These are phyloP conservation scores for Rhineura floridana DNA, from an alignment of 2,113 vertebrate genomes.

Conservation along the genomic window DNA sequence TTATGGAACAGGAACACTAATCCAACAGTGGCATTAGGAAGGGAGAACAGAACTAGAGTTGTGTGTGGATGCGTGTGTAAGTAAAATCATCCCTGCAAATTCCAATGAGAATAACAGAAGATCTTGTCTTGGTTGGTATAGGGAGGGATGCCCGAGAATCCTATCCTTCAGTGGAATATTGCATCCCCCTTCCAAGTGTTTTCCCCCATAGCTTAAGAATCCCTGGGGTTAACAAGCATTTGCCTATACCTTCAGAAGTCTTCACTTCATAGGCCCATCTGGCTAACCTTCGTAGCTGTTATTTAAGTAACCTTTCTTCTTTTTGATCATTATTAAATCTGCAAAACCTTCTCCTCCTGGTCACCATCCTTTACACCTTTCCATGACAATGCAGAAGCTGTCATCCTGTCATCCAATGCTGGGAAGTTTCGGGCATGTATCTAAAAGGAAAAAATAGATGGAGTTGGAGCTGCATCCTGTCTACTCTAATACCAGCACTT, in stretches of 20 bases:
- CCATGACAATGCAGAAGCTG: background rate
- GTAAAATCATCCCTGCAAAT: background rate
- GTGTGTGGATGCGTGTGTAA: too few relatives aligned
- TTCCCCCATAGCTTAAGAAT: background rate
- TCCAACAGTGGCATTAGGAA: background rate
- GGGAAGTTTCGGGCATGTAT: conserved; percentile 22
- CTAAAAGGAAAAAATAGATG: conserved; percentile 49
- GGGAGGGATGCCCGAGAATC: background rate
- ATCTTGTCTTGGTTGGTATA: background rate
- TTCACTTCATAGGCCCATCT: conserved; percentile 15
- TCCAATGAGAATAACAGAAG: background rate
- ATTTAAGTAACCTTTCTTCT: accelerated
- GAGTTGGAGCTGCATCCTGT: background rate
- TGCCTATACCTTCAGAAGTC: background rate
- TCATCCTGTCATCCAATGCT: conserved; percentile 43
- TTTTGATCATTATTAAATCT: conserved; percentile 49
- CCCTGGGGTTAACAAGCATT: background rate
- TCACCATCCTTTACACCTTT: conserved; percentile 39
- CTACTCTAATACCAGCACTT: background rate
- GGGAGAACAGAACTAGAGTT: background rate
- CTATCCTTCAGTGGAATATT: background rate
- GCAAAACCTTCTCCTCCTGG: conserved; percentile 50
- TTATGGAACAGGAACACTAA: background rate
- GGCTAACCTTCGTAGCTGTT: background rate
- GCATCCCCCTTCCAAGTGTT: background rate